A percentile compares a stretch with the other conserved stretches of the same genome.
Evolutionary conservation across 2,797 vertebrate species (phyloP).

Genomic region (Allobates femoralis): DNA sequence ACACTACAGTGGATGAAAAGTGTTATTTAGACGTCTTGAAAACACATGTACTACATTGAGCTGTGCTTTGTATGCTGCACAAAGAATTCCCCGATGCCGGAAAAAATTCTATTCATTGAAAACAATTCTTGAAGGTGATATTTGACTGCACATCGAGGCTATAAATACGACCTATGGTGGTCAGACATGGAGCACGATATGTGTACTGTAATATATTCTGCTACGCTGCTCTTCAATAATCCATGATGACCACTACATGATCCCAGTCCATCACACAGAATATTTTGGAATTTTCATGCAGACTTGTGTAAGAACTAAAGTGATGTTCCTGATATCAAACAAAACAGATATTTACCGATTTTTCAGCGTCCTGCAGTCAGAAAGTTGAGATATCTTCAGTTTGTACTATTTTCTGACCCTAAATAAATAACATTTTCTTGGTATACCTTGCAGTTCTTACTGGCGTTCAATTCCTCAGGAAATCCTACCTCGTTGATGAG

Average conservation of each 20-base stretch:
- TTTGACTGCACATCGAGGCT: not conserved
- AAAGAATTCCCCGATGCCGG: not conserved
- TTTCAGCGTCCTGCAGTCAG: not conserved
- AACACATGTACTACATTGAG: not conserved
- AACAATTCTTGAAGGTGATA: not conserved
- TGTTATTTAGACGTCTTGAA: not conserved
- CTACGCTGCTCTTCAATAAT: not conserved
- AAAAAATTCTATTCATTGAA: not conserved
- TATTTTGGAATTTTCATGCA: not conserved
- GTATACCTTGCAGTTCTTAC: not conserved
- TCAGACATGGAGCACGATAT: not conserved
- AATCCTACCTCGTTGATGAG: not conserved
- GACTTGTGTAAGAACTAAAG: conserved; percentile 6
- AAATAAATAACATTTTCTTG: not conserved
- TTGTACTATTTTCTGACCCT: not conserved
- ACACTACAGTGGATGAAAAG: no score
- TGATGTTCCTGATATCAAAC: not conserved
- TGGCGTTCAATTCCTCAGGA: not conserved
- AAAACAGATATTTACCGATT: not conserved
- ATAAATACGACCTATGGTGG: not conserved
- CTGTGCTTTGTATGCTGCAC: not conserved
- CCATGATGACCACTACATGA: conserved; percentile 6
- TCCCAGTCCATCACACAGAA: conserved; percentile 4
- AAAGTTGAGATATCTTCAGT: not conserved
- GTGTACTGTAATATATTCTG: not conserved